Evolutionary conservation across 2,797 vertebrate species (phyloP).

Genomic region (Muscicapa comitata): DNA sequence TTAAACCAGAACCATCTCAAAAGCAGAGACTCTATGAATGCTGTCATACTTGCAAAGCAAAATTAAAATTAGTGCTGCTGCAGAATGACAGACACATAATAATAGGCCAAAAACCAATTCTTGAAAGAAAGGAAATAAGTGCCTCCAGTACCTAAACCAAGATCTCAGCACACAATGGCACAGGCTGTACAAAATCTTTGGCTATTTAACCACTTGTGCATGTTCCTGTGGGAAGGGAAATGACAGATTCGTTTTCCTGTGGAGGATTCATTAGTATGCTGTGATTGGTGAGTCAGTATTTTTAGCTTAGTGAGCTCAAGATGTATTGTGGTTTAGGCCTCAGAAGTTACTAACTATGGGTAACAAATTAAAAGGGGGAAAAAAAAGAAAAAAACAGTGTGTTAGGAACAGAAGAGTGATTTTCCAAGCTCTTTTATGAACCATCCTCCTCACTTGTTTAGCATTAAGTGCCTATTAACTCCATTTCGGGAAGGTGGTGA

Average conservation of each 20-base stretch:
- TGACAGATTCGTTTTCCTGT: slow-evolving; percentile 7
- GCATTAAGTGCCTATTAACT: slow-evolving; percentile 21
- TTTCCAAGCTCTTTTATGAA: background rate
- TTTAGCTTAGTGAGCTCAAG: slow-evolving; percentile 10
- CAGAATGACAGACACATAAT: background rate
- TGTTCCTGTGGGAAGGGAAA: slow-evolving; percentile 15
- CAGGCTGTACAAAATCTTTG: background rate
- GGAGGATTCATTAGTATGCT: slow-evolving; percentile 22
- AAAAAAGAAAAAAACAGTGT: no score
- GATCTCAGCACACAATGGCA: background rate
- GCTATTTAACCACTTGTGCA: background rate
- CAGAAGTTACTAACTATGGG: background rate
- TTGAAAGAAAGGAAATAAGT: background rate
- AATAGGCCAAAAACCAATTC: background rate
- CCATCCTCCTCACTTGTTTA: background rate
- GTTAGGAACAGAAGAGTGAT: background rate
- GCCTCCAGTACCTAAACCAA: background rate
- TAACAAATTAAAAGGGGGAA: background rate
- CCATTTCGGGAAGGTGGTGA: slow-evolving; percentile 9
- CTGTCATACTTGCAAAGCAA: background rate
- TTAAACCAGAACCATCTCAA: background rate
- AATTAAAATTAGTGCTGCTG: background rate
- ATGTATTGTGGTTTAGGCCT: background rate
- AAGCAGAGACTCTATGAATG: background rate
- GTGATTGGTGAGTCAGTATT: background rate